Conservation (phyloP, 2,888 invertebrate species). For the Scaptomyza parva region DNA sequence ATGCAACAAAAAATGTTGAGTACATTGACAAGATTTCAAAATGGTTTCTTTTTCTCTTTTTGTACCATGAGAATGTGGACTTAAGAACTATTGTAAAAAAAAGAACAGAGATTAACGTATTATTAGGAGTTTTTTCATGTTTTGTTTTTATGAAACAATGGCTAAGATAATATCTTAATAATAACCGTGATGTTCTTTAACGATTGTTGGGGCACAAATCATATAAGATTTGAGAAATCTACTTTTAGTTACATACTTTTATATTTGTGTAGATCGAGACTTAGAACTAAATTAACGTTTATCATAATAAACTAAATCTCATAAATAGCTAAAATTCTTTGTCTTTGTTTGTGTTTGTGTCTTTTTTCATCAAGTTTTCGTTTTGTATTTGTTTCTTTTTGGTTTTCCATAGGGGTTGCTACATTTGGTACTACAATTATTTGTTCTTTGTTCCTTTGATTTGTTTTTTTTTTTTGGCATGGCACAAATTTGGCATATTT, state of each 20-base stretch:
- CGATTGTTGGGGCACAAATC: not conserved
- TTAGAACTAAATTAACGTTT: conserved; percentile 72
- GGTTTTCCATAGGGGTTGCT: conserved; percentile 24
- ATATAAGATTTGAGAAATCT: conserved; percentile 1
- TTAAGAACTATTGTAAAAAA: conserved; percentile 35
- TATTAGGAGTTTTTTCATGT: conserved; percentile 28
- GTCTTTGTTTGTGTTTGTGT: conserved; percentile 51
- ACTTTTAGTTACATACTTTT: conserved; percentile 10
- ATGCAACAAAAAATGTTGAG: conserved; percentile 14
- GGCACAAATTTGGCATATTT: conserved; percentile 77
- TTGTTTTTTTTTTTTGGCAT: conserved; percentile 79
- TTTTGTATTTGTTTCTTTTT: conserved; percentile 18
- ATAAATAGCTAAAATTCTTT: conserved; percentile 60
- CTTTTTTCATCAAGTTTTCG: conserved; percentile 46
- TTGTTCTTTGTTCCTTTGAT: not conserved
- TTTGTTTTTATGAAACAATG: conserved; percentile 52
- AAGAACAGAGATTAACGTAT: conserved; percentile 21
- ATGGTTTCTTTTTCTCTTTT: conserved; percentile 19
- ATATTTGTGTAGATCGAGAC: conserved; percentile 3
- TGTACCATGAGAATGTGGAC: conserved; percentile 26
- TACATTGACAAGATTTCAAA: conserved; percentile 47
- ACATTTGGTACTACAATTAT: conserved; percentile 36
- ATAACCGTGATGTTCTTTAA: not conserved
- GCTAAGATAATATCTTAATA: conserved; percentile 19
- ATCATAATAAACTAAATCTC: conserved; percentile 62